These are phyloP conservation scores for Leptinotarsa texana DNA, from an alignment of 1,140 invertebrate species.

Conservation along the genomic window DNA sequence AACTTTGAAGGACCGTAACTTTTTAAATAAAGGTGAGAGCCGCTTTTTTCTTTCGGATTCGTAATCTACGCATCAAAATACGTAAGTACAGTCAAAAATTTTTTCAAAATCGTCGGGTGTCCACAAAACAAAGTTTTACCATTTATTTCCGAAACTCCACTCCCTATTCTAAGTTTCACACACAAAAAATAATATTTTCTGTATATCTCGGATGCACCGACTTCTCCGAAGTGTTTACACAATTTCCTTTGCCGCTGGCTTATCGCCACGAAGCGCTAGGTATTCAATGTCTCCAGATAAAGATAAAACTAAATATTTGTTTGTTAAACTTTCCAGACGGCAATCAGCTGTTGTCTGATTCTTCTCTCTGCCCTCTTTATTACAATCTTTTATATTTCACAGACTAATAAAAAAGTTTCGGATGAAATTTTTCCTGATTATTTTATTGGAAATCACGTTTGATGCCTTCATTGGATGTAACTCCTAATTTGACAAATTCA, in stretches of 20 bases:
- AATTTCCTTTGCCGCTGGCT: conserved; percentile 4
- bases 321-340: conserved; percentile 22
- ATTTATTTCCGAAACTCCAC: too few relatives aligned
- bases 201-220: background rate
- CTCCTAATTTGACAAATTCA: too few relatives aligned
- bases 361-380: background rate
- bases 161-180: too few relatives aligned
- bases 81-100: too few relatives aligned
- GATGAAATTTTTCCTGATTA: background rate
- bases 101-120: too few relatives aligned
- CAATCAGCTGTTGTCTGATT: conserved; percentile 20
- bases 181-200: too few relatives aligned
- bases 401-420: background rate
- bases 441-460: background rate
- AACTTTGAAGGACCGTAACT: too few relatives aligned
- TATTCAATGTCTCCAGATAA: conserved; percentile 16
- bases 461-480: too few relatives aligned
- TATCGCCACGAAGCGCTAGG: conserved; percentile 16
- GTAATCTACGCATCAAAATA: too few relatives aligned
- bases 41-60: too few relatives aligned
- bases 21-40: too few relatives aligned
- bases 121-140: too few relatives aligned
- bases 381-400: background rate
- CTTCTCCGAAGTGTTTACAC: conserved; percentile 4
- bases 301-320: conserved; percentile 26